Evolutionary conservation across 1,140 invertebrate genomes (phyloP), one percentile per base, ranked within the genome.

Genomic region (Agraylea sexmaculata): DNA sequence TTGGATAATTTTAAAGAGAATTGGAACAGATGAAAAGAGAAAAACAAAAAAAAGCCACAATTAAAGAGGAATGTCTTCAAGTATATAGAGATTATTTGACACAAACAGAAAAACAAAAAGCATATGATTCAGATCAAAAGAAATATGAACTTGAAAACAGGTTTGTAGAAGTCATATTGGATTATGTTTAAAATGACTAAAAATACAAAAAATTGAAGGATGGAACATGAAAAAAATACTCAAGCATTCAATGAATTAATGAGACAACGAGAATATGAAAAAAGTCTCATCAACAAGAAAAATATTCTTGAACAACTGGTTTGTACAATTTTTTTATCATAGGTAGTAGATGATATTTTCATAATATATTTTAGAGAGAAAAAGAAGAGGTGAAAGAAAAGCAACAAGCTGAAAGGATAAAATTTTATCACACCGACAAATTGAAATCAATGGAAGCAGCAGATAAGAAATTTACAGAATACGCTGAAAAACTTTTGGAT

Each of bases 361-460:
- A n/a, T n/a, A n/a, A n/a, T n/a, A n/a, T 17, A 6, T 36, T 42
- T 20, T 20, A 49, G 47, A 35, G 56, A 43, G 61, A 65, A 45
- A 51, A 57, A 2, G 46, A 50, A 1, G 62, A 58, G 1, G 51
- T 51, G 29, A 59, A 57, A 12, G 51, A 47, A 23, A 40, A 43
- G 8, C 53, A 56, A 47, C 47, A 43, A 0, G 57, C 53, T 0
- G 64, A 62, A 16, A 48, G 42, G 18, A 53, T 55, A 3, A 40
- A 58, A 43, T 66, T 62, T 53, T 63, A 62, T 51, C 57, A 57
- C 15, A 53, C 51, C 35, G 49, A 54, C 32, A 57, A 56, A 5
- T 50, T 55, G 47, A 15, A 33, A 22, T 53, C 58, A 33, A 45
- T 62, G 42, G 53, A 62, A 4, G 55, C 41, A 12, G 58, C 55